Evolutionary conservation across 2,113 vertebrate species (phyloP), one percentile per base, ranked within the genome.

Genomic region (Danionella cerebrum): DNA sequence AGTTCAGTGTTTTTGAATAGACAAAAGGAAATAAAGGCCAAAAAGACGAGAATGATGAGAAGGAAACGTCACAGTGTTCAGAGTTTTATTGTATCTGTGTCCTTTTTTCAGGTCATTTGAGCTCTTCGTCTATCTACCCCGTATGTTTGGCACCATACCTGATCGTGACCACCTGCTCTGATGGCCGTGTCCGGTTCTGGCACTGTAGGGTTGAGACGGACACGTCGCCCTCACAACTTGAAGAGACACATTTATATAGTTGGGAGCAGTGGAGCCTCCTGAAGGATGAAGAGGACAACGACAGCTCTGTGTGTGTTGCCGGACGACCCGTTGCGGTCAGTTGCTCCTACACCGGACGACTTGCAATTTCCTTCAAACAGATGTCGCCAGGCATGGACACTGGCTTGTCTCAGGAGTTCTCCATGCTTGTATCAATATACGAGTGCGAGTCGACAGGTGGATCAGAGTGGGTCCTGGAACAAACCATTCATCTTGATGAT

Each of bases 391-490:
- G 86, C 8, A 90, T 87, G 10, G 89, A 89, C 4, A 83, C 82
- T 6, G 18, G 10, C 70, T 77, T 84, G 65, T 89, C 88, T 70
- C 89, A 93, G 77, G 92, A 98, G 69, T 98, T 98, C 84, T 97
- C 94, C 75, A 97, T 99, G 95, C 94, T 97, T 2, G 95, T 98
- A 72, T 98, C 95, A 81, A 97, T 97, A 77, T 97, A 95, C 66
- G 96, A 99, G 83, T 99, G 96, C 67, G 96, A 99, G 81, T 99
- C 96, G 7, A 98, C 96, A 0, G 96, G 96, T 38, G 96, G 96
- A 35, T 99, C 96, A 1, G 95, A 98, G 79, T 99, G 96, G 96
- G 95, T 92, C 78, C 84, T 98, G 77, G 96, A 99, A 76, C 95
- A 99, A 85, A 98, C 94, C 0, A 87, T 99, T 76, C 92, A 94